These are phyloP conservation scores for Ceyx melanurus DNA, from an alignment of 2,113 vertebrate species.

Conservation along the genomic window DNA sequence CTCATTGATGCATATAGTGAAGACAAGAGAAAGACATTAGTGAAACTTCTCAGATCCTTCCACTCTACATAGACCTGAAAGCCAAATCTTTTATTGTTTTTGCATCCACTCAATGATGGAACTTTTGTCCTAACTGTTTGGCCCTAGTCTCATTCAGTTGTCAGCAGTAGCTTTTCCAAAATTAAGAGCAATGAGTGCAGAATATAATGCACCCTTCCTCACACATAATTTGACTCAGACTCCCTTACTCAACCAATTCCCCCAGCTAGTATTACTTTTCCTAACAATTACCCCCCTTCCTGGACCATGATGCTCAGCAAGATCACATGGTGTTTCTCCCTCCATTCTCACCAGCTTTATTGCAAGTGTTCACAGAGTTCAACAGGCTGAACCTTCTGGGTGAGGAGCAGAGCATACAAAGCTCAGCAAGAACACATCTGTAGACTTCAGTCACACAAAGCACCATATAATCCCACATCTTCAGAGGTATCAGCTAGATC, in stretches of 20 bases:
- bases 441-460: background rate
- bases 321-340: background rate
- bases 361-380: background rate
- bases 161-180: accelerated
- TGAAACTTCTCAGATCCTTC: background rate
- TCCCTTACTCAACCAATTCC: background rate
- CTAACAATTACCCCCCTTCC: background rate
- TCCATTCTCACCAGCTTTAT: background rate
- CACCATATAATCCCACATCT: background rate
- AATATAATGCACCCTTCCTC: background rate
- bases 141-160: background rate
- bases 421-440: accelerated
- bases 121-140: background rate
- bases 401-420: background rate
- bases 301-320: background rate
- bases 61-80: background rate
- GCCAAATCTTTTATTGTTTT: background rate
- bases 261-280: background rate
- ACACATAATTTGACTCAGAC: background rate
- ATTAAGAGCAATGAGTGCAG: background rate
- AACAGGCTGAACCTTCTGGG: background rate
- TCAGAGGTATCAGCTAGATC: background rate
- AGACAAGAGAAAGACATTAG: background rate
- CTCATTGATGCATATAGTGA: background rate
- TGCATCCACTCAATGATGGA: background rate